These are phyloP conservation scores for Drosophila ironensis DNA, from an alignment of 1,140 invertebrate genomes.

Conservation along the genomic window DNA sequence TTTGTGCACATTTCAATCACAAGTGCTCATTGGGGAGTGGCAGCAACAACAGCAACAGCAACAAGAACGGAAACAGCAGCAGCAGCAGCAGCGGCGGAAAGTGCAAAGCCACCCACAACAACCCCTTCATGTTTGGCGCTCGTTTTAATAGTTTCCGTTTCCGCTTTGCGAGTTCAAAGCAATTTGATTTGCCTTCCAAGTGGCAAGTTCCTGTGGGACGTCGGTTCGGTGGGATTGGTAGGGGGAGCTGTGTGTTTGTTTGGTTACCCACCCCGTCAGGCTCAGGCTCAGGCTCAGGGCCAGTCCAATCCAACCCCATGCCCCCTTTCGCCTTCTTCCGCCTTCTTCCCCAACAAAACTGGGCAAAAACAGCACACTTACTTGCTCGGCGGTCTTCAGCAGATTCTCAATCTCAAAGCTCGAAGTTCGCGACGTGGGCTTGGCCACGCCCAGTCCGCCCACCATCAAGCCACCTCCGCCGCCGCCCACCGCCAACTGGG, in stretches of 20 bases:
- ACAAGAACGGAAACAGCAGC: not conserved
- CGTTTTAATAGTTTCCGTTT: conserved; percentile 79
- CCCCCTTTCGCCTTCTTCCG: not conserved
- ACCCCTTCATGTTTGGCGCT: conserved; percentile 59
- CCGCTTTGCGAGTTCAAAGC: conserved; percentile 73
- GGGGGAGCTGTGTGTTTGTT: not conserved
- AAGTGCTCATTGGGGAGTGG: conserved; percentile 54
- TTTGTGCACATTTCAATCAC: conserved; percentile 78
- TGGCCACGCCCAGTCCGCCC: conserved; percentile 76
- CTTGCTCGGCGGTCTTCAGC: conserved; percentile 87
- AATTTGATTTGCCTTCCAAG: conserved; percentile 72
- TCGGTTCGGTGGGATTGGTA: not conserved
- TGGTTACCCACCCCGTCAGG: not conserved
- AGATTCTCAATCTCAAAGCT: conserved; percentile 96
- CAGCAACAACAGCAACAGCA: not conserved
- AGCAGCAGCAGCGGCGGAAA: not conserved
- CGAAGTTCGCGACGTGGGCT: conserved; percentile 90
- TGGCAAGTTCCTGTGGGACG: conserved; percentile 62
- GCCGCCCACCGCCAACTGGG: conserved; percentile 48
- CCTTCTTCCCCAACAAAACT: not conserved
- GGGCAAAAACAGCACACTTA: conserved; percentile 50
- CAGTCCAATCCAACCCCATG: not conserved
- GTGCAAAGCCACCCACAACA: conserved; percentile 5
- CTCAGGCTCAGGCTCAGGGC: no score
- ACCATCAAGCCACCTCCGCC: conserved; percentile 37